Base-by-base conservation (phyloP, 1,140 invertebrate species). In the Halyomorpha halys region DNA sequence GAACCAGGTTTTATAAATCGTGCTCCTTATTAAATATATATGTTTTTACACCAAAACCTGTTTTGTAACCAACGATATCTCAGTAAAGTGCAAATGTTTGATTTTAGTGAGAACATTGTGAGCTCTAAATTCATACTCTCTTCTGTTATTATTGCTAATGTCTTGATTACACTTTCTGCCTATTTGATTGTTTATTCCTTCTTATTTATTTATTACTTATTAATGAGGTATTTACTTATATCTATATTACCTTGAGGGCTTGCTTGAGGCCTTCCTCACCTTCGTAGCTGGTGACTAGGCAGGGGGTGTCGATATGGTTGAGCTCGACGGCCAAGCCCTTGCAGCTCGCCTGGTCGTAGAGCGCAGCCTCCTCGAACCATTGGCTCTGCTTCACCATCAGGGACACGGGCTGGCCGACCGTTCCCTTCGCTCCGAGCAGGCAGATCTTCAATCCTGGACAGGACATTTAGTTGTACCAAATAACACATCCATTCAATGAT, bases 271-370 rank as follows among this genome's bases (percentile, higher is more conserved):
- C 61, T 25, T 44, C 25, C 34, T 44, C 14, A 0, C 65, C 65
- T 15, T 56, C 21, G 49, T 60, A 39, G 14, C 53, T 18, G 14
- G 27, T 67, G 21, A 85, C 77, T 70, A 84, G 83, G 56, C 54
- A 53, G 6, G 16, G 19, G 15, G 67, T 66, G 44, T 65, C 64
- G 18, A 66, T 45, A 16, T 63, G 49, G 44, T 62, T 65, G 16
- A 68, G 45, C 30, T 68, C 64, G 34, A 51, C 4, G 11, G 64
- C 67, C 9, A 68, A 34, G 1, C 64, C 64, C 21, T 23, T 49
- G 21, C 63, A 30, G 23, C 23, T 39, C 1, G 39, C 3, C 19
- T 19, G 4, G 27, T 68, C 67, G 39, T 59, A 62, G 6, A 68
- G 34, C 2, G 64, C 54, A 0, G 66, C 21, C 14, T 66, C 67